Percentiles rank a stretch among this genome's conserved stretches.
Evolutionary conservation across 64 coral and sea anemone genomes (phyloP).

Genomic region (Trachythela sp.): DNA sequence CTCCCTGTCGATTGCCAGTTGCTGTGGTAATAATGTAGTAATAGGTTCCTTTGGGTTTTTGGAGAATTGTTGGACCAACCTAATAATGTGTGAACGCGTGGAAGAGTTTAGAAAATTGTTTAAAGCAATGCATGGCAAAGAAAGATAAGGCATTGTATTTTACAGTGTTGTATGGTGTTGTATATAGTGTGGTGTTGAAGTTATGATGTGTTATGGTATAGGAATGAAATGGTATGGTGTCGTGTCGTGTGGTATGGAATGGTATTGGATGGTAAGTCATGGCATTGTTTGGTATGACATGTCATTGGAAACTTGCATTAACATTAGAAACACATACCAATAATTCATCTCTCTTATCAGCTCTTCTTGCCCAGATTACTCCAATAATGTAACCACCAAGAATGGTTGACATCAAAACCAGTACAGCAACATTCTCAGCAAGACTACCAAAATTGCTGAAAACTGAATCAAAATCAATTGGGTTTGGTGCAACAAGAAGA

Average conservation of each 20-base stretch:
- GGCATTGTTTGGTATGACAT: background rate
- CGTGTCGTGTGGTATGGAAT: too few species aligned
- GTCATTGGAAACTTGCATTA: too few species aligned
- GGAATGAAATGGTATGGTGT: too few species aligned
- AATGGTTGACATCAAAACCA: too few species aligned
- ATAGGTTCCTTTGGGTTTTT: slow-evolving; percentile 1
- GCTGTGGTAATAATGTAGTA: slow-evolving; percentile 62
- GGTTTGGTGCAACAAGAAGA: slow-evolving; percentile 46
- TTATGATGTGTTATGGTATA: too few species aligned
- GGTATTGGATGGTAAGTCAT: too few species aligned
- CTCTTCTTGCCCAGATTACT: slow-evolving; percentile 49
- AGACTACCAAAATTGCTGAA: slow-evolving; percentile 41
- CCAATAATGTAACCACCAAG: background rate
- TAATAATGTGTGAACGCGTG: too few species aligned
- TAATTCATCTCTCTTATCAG: slow-evolving; percentile 25
- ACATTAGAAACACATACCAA: background rate
- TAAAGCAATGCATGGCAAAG: too few species aligned
- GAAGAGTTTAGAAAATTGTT: background rate
- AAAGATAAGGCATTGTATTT: too few species aligned
- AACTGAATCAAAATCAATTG: slow-evolving; percentile 48
- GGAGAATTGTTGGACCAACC: background rate
- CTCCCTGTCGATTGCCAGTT: slow-evolving; percentile 70
- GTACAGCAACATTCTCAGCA: too few species aligned
- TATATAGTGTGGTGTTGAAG: too few species aligned
- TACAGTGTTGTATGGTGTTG: too few species aligned